Conservation (phyloP, 2,797 vertebrate species). For the Petrocephalus schoutedeni region DNA sequence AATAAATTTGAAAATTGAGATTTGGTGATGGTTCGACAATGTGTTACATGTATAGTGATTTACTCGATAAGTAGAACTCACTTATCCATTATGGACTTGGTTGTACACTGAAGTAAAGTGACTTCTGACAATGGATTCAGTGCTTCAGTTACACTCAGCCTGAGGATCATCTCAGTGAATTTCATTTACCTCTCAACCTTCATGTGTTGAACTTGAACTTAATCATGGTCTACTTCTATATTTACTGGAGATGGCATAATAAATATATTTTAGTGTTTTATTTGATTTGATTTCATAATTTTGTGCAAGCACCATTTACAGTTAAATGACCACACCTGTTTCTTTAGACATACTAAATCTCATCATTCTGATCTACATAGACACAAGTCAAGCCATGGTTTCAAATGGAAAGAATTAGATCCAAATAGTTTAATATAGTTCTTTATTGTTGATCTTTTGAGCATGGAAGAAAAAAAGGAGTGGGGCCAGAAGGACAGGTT, state of each 20-base stretch:
- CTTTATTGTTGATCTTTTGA: not conserved
- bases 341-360: constrained; percentile 37
- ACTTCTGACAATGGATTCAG: not conserved
- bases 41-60: not conserved
- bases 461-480: not conserved
- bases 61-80: not conserved
- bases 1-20: not conserved
- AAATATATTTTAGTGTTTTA: not conserved
- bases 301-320: constrained; percentile 5
- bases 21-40: not conserved
- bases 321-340: constrained; percentile 17
- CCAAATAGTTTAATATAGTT: not conserved
- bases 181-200: not conserved
- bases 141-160: not conserved
- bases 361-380: constrained; percentile 32
- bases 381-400: constrained; percentile 28
- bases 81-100: not conserved
- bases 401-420: constrained; percentile 24
- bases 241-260: not conserved
- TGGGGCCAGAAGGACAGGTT: constrained; percentile 19
- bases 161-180: not conserved
- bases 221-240: not conserved
- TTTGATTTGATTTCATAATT: not conserved
- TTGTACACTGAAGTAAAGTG: not conserved
- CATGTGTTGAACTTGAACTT: not conserved